phyloP scores from a whole-genome alignment of 2,888 invertebrate genomes.

The Morpho achilles region DNA sequence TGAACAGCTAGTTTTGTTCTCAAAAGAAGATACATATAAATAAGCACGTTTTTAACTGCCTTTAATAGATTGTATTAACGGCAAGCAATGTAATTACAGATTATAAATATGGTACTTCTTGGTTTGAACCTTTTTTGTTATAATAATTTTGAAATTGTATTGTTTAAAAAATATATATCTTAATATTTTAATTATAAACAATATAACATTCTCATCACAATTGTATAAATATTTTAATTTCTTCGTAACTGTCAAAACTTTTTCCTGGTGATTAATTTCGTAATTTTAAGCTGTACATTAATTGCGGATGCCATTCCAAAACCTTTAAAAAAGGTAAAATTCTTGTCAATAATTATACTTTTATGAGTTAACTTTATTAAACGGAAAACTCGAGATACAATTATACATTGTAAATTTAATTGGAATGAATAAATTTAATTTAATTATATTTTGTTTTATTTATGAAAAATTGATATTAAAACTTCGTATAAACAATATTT shows the following conservation, averaged over 20 bases:
- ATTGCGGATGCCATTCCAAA: conserved; percentile 72
- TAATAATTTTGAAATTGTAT: neutral
- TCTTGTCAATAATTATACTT: conserved; percentile 75
- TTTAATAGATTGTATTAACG: no score
- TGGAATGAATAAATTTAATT: conserved; percentile 68
- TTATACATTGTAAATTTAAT: conserved; percentile 68
- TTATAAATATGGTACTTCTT: no score
- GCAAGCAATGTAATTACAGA: no score
- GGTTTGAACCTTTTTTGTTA: no score
- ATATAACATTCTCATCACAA: neutral
- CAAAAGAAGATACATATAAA: no score
- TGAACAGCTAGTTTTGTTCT: no score
- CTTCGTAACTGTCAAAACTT: conserved; percentile 5
- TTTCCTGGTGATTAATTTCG: conserved; percentile 28
- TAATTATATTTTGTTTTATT: conserved; percentile 24
- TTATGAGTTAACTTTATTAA: conserved; percentile 50
- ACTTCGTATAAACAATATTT: no score
- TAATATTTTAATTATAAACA: neutral
- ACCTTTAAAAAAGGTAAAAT: conserved; percentile 73
- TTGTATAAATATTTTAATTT: neutral
- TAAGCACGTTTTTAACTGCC: no score
- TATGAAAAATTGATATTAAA: neutral
- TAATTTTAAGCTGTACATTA: conserved; percentile 39
- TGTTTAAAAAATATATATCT: neutral
- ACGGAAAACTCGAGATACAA: conserved; percentile 42